Evolutionary conservation across 2,888 invertebrate species (phyloP), one percentile per base, ranked within the genome.

Genomic region (Miltochrista miniata): DNA sequence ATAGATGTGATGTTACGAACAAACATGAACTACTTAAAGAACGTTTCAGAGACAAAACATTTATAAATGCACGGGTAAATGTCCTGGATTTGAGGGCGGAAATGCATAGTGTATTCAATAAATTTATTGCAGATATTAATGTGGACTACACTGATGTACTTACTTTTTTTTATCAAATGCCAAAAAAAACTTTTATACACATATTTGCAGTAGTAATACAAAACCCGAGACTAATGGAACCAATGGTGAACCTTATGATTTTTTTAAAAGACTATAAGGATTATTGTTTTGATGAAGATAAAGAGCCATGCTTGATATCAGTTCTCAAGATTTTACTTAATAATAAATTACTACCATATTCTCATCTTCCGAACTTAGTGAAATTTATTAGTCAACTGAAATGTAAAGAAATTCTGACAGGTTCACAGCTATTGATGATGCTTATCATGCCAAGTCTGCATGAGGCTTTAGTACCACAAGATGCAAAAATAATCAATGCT

Each of bases 401-500:
- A 62, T 68, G 59, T 35, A 47, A 54, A 30, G 61, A 75, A 15
- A 72, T 82, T 41, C 70, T 90, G 39, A 59, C 81, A 10, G 79
- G 73, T 30, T 63, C 78, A 10, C 82, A 85, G 45, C 63, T 90
- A 31, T 68, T 90, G 18, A 61, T 89, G 38, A 65, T 83, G 14
- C 74, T 89, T 38, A 74, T 88, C 1, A 89, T 90, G 88, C 87
- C 90, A 5, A 76, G 78, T 52, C 68, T 90, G 45, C 85, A 90
- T 51, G 76, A 74, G 45, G 83, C 79, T 9, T 68, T 90, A 7
- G 18, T 83, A 11, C 66, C 59, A 3, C 83, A 71, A 59, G 71
- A 87, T 47, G 65, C 81, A 29, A 40, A 30, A 5, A 68, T 59
- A 14, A 73, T 90, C 34, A 56, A 78, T 61, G 56, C 80, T 18